A percentile compares a stretch with the other conserved stretches of the same genome.
Evolutionary conservation across 2,888 invertebrate genomes (phyloP).

Genomic region (Sarcophaga subvicina): DNA sequence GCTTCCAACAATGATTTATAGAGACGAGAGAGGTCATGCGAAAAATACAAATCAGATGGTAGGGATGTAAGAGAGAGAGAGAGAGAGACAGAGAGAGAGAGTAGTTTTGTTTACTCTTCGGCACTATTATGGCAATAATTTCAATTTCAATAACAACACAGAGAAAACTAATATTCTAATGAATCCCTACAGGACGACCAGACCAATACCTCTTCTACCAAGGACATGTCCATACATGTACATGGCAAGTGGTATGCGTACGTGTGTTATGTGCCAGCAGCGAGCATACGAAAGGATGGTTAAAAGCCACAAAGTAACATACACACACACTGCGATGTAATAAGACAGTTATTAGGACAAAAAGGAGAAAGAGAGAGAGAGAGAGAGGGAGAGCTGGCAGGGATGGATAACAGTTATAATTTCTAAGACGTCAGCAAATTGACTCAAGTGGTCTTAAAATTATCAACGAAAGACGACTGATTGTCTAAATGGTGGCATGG

Average conservation of each 20-base stretch:
- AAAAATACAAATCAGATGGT: neutral
- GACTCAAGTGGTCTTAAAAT: slow-evolving; percentile 42
- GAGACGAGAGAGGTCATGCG: neutral
- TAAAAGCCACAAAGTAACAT: neutral
- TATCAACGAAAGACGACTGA: slow-evolving; percentile 8
- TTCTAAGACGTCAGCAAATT: slow-evolving; percentile 55
- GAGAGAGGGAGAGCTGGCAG: no score
- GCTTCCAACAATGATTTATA: slow-evolving; percentile 4
- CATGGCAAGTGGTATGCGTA: neutral
- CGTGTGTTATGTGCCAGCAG: neutral
- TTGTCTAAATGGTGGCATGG: neutral
- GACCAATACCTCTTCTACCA: neutral
- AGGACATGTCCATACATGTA: neutral
- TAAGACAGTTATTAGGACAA: neutral
- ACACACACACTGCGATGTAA: neutral
- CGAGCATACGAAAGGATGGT: neutral
- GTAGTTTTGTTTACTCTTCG: neutral
- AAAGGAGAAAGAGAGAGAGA: neutral
- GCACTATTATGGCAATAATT: slow-evolving; percentile 26
- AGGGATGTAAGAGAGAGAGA: neutral
- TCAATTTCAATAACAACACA: slow-evolving; percentile 50
- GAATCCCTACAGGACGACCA: slow-evolving; percentile 47
- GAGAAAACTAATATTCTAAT: slow-evolving; percentile 58
- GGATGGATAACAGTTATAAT: neutral
- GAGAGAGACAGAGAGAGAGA: neutral